A percentile compares a stretch with the other conserved stretches of the same genome.
Conservation (phyloP, 1,140 invertebrate genomes). For the Macrotrachela quadricornifera region DNA sequence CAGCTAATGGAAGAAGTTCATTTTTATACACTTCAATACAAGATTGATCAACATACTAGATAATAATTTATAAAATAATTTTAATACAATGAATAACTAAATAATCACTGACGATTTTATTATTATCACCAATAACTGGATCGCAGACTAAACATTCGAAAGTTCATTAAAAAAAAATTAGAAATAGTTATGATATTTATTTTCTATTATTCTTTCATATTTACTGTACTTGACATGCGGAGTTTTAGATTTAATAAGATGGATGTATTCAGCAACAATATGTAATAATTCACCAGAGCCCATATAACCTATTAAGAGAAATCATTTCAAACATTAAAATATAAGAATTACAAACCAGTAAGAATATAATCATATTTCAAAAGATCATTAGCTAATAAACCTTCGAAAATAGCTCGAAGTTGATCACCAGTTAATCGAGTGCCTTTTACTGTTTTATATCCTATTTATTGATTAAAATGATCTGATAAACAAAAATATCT, state of each 20-base stretch:
- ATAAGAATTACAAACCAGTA: slow-evolving; percentile 39
- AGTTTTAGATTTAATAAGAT: slow-evolving; percentile 53
- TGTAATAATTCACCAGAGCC: slow-evolving; percentile 59
- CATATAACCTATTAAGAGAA: slow-evolving; percentile 45
- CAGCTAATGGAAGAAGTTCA: slow-evolving; percentile 59
- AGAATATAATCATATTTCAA: slow-evolving; percentile 58
- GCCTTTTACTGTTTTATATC: slow-evolving; percentile 59
- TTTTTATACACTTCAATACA: slow-evolving; percentile 63
- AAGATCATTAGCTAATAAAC: slow-evolving; percentile 54
- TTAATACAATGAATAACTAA: neutral
- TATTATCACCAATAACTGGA: slow-evolving; percentile 93
- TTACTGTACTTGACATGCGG: slow-evolving; percentile 60
- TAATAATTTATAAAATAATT: neutral
- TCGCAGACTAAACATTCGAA: slow-evolving; percentile 59
- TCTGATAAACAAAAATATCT: no score
- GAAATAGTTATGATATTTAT: neutral
- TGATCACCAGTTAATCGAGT: slow-evolving; percentile 60
- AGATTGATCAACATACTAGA: slow-evolving; percentile 60
- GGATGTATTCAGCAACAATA: slow-evolving; percentile 50
- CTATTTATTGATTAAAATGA: no score
- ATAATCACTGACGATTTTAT: slow-evolving; percentile 41
- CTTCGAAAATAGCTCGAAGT: slow-evolving; percentile 51
- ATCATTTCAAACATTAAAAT: neutral
- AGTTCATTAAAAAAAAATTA: slow-evolving; percentile 7
- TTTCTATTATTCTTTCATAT: slow-evolving; percentile 9